Percentiles rank a stretch among this genome's conserved stretches.
phyloP scores from a whole-genome alignment of 2,888 invertebrate species.

The Leptinotarsa rubiginosa region DNA sequence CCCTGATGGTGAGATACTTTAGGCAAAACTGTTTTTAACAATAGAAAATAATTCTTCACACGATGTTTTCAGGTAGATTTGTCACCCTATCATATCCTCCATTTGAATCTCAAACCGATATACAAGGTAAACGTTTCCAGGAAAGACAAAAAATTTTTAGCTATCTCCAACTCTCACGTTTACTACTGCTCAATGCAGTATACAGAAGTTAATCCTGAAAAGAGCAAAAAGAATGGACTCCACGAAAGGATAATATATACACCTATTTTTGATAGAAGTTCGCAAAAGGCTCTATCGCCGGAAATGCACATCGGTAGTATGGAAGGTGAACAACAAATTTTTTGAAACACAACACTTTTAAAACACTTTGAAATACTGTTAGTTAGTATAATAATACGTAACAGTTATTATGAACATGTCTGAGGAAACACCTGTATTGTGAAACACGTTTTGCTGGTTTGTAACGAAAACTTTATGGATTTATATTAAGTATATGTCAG shows the following conservation, averaged over 20 bases:
- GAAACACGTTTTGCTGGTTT: too few species aligned
- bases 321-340: slow-evolving; percentile 41
- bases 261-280: slow-evolving; percentile 39
- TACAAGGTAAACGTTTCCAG: slow-evolving; percentile 70
- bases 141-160: slow-evolving; percentile 60
- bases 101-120: slow-evolving; percentile 73
- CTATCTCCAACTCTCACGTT: slow-evolving; percentile 43
- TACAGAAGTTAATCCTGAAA: slow-evolving; percentile 36
- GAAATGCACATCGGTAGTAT: slow-evolving; percentile 47
- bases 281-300: slow-evolving; percentile 30
- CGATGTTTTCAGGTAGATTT: slow-evolving; percentile 64
- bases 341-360: too few species aligned
- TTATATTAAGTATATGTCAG: too few species aligned
- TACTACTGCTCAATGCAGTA: slow-evolving; percentile 45
- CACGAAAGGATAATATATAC: slow-evolving; percentile 49
- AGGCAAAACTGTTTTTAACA: neutral
- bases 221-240: slow-evolving; percentile 34
- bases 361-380: too few species aligned
- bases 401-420: too few species aligned
- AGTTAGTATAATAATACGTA: too few species aligned
- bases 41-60: neutral
- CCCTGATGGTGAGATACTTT: slow-evolving; percentile 64
- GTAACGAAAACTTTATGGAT: too few species aligned
- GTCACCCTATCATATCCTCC: slow-evolving; percentile 72
- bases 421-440: too few species aligned